These are phyloP conservation scores for Calcarius ornatus DNA, from an alignment of 2,113 vertebrate genomes.

Conservation along the genomic window DNA sequence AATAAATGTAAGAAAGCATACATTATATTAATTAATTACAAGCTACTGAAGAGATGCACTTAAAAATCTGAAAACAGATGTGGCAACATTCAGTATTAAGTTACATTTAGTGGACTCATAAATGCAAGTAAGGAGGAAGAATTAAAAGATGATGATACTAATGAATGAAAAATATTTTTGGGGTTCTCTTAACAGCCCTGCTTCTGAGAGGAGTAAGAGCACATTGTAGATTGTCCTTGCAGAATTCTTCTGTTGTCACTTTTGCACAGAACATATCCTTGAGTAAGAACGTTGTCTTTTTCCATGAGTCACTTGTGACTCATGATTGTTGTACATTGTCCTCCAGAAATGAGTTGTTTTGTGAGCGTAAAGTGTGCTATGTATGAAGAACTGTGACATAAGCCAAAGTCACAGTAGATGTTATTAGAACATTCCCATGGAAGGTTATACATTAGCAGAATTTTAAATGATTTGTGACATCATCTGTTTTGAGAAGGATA, in stretches of 20 bases:
- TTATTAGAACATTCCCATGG: not conserved
- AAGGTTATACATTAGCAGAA: not conserved
- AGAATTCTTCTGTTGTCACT: not conserved
- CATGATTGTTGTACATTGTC: not conserved
- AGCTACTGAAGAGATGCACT: not conserved
- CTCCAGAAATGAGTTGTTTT: slow-evolving; percentile 1
- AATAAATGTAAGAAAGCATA: not conserved
- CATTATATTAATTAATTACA: not conserved
- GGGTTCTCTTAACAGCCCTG: not conserved
- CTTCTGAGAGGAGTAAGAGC: not conserved
- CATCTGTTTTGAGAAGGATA: not conserved
- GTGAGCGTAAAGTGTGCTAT: not conserved
- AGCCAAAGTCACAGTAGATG: not conserved
- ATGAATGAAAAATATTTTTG: not conserved
- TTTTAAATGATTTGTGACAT: not conserved
- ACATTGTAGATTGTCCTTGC: not conserved
- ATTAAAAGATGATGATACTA: not conserved
- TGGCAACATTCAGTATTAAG: not conserved
- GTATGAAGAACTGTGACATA: not conserved
- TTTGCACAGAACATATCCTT: not conserved
- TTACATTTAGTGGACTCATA: not conserved
- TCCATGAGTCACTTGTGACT: slow-evolving; percentile 37
- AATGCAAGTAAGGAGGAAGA: not conserved
- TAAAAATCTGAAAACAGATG: not conserved
- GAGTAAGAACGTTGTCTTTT: not conserved